Percentiles rank a stretch among this genome's conserved stretches.
Evolutionary conservation across 2,797 vertebrate genomes (phyloP).

Genomic region (Phaenicophaeus curvirostris): DNA sequence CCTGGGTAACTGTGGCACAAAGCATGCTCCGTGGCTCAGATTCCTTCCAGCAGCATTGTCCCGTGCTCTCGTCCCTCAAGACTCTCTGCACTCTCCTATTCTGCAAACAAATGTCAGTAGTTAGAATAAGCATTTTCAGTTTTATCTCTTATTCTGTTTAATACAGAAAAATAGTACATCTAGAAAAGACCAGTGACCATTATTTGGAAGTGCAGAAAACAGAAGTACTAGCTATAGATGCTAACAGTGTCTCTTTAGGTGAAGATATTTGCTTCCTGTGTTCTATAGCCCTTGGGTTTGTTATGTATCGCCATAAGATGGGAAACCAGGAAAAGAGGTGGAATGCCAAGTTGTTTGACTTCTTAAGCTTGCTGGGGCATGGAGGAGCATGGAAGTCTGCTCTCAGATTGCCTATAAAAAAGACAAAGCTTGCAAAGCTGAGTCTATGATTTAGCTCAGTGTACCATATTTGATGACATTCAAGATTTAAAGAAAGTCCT

Average conservation of each 20-base stretch:
- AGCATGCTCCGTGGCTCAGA: conserved; percentile 52
- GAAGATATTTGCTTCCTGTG: neutral
- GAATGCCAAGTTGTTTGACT: neutral
- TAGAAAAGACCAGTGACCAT: fast-evolving
- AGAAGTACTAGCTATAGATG: neutral
- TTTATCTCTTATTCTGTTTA: neutral
- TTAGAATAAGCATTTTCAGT: neutral
- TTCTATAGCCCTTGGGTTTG: neutral
- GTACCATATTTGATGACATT: neutral
- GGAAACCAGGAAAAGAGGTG: neutral
- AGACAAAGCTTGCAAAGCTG: neutral
- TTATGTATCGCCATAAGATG: fast-evolving
- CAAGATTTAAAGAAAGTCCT: neutral
- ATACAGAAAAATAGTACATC: neutral
- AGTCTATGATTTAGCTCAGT: neutral
- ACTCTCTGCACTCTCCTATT: neutral
- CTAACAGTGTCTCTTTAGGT: neutral
- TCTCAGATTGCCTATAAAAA: neutral
- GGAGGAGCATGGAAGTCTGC: neutral
- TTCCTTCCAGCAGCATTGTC: conserved; percentile 64
- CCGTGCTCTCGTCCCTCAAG: neutral
- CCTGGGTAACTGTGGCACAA: conserved; percentile 70
- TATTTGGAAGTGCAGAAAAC: neutral
- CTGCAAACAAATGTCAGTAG: conserved; percentile 24
- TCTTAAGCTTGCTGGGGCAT: neutral